Evolutionary conservation across 2,113 vertebrate genomes (phyloP), one percentile per base, ranked within the genome.

Genomic region (Anser brachyrhynchus): DNA sequence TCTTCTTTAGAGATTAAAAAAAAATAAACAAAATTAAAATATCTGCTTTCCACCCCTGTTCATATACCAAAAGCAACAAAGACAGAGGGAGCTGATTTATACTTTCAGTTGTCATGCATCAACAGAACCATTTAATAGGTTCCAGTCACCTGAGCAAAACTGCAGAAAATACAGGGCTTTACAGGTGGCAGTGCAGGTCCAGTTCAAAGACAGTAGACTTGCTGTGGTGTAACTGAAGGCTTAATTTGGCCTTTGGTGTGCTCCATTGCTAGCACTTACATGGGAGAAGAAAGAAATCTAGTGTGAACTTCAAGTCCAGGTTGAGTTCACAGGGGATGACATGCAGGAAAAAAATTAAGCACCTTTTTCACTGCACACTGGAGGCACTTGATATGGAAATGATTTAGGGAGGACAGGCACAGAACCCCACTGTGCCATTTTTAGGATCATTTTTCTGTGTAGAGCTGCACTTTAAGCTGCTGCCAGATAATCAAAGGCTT

Each of bases 311-410:
- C 23, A 80, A 52, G 35, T 52, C 33, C 22, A 29, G 61, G 39
- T 77, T 91, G 76, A 26, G 31, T 75, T 86, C 76, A 49, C 0
- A 0, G 14, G 22, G 10, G 7, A 8, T 94, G 75, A 57, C 58
- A 91, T 66, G 37, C 35, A 93, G 58, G 41, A 89, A 78, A 28
- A 91, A 93, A 95, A 79, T 76, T n/a, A 83, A 88, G 26, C 71
- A 65, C 29, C 57, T 66, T 90, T 95, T 91, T 74, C 57, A 35
- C 52, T 92, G 54, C 51, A 74, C 67, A 78, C 10, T 64, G 73
- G 72, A 87, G 39, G 91, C 2, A 83, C 85, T 89, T 83, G 76
- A 89, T 91, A 94, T 10, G 55, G 76, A 97, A 95, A 96, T 85
- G 84, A 90, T 93, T 66, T 83, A 43, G 73, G 94, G 35, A 84